These are phyloP conservation scores for Calosoma granatense DNA, from an alignment of 1,140 invertebrate species.

Conservation along the genomic window DNA sequence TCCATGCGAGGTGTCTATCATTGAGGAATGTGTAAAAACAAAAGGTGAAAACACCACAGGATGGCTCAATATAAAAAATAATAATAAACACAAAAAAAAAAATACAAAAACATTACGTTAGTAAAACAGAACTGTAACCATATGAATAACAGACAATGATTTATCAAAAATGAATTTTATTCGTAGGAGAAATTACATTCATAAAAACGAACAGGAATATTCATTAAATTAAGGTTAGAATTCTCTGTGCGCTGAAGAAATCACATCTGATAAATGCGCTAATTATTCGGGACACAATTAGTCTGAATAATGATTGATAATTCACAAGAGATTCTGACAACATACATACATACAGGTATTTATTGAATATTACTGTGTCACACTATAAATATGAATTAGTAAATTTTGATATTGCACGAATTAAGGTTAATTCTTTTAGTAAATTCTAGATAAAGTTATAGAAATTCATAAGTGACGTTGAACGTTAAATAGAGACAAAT, in stretches of 20 bases:
- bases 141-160: not conserved
- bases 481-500: not conserved
- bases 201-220: not conserved
- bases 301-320: too few species aligned
- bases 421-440: conserved; percentile 8
- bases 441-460: conserved; percentile 1
- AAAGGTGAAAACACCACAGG: conserved; percentile 4
- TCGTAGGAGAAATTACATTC: not conserved
- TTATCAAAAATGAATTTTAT: conserved; percentile 9
- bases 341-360: too few species aligned
- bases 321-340: too few species aligned
- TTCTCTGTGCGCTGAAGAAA: too few species aligned
- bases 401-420: conserved; percentile 8
- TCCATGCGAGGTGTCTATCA: not conserved
- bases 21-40: not conserved
- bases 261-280: too few species aligned
- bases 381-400: not conserved
- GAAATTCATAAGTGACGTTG: not conserved
- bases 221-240: not conserved
- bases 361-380: not conserved
- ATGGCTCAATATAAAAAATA: conserved; percentile 3
- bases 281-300: too few species aligned
- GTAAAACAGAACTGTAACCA: conserved; percentile 1
- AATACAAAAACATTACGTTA: conserved; percentile 2
- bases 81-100: conserved; percentile 3